Conservation (phyloP, 2,113 vertebrate genomes). For the Caretta caretta region DNA sequence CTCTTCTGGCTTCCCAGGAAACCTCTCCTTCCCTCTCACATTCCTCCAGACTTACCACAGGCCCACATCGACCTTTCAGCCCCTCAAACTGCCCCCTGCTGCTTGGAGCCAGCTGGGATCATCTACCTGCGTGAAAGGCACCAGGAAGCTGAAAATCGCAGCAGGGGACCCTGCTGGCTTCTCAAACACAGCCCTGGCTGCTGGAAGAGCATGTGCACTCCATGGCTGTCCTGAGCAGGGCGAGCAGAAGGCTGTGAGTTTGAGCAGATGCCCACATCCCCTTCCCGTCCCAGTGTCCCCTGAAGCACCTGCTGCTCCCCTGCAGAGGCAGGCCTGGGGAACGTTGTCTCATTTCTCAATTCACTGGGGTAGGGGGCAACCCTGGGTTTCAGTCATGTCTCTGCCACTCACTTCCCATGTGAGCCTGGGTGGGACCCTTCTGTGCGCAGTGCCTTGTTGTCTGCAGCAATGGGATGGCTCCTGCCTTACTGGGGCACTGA, state of each 20-base stretch:
- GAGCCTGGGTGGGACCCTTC: not conserved
- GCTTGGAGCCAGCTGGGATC: not conserved
- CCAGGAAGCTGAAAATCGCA: not conserved
- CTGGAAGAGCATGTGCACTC: not conserved
- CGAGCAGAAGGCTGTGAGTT: too few species aligned
- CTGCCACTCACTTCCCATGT: not conserved
- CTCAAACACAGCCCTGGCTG: not conserved
- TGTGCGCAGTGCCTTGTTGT: accelerated
- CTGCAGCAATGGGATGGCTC: not conserved
- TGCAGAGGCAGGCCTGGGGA: not conserved
- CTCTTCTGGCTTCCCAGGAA: not conserved
- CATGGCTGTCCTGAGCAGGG: not conserved
- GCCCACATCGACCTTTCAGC: not conserved
- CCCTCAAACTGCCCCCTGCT: not conserved
- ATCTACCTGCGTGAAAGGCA: not conserved
- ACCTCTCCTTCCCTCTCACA: not conserved
- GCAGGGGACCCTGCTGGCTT: not conserved
- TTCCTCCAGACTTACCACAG: not conserved
- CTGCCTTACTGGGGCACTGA: not conserved
- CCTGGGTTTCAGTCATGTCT: not conserved
- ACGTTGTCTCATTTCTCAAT: not conserved
- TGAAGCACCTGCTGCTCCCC: not conserved
- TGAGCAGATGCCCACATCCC: accelerated
- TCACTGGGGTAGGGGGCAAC: not conserved
- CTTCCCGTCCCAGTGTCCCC: accelerated